These are phyloP conservation scores for Apis laboriosa DNA, from an alignment of 1,140 invertebrate species.

Conservation along the genomic window DNA sequence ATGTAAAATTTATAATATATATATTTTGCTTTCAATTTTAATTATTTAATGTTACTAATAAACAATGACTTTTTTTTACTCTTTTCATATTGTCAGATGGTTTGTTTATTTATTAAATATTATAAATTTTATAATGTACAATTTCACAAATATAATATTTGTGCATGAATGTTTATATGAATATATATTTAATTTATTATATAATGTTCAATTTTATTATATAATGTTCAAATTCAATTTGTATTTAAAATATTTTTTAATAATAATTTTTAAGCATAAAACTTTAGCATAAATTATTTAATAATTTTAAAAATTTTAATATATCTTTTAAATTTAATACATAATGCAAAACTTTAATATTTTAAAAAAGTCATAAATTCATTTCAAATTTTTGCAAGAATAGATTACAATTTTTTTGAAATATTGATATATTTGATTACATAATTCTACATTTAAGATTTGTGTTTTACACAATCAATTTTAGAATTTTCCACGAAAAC, in stretches of 20 bases:
- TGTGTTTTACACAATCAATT: constrained; percentile 32
- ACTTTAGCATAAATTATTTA: background rate
- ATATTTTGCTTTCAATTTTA: background rate
- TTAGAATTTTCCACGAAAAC: constrained; percentile 68
- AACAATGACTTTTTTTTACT: background rate
- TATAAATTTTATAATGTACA: constrained; percentile 5
- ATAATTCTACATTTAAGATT: constrained; percentile 37
- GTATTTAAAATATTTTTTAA: constrained; percentile 14
- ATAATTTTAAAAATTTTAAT: background rate
- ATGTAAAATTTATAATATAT: background rate
- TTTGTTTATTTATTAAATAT: constrained; percentile 26
- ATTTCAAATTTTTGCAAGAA: constrained; percentile 22
- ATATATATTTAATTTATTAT: background rate
- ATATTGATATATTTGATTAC: constrained; percentile 45
- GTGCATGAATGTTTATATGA: constrained; percentile 7
- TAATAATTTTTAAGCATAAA: too few relatives aligned
- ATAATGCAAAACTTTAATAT: too few relatives aligned
- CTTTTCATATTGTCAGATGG: constrained; percentile 15
- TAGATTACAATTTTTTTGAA: constrained; percentile 22
- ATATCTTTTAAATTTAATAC: background rate
- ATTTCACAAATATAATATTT: background rate
- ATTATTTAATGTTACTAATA: background rate
- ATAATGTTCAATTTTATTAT: background rate
- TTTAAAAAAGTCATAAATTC: constrained; percentile 10
- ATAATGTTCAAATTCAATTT: background rate